Conservation (phyloP, 2,113 vertebrate genomes). For the Pangasianodon hypophthalmus region DNA sequence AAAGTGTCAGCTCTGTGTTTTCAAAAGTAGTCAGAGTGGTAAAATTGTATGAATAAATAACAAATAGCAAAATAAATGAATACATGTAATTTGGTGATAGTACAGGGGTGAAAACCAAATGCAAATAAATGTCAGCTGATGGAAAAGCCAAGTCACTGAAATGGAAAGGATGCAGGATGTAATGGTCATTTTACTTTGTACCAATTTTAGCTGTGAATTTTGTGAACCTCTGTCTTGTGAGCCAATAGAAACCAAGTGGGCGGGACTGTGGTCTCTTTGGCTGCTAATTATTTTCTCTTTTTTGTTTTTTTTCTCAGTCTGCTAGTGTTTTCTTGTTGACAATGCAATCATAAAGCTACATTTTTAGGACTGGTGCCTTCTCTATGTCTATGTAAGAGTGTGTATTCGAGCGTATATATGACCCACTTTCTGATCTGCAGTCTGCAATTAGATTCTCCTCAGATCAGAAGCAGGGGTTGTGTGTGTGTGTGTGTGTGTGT, state of each 20-base stretch:
- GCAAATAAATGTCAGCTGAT: background rate
- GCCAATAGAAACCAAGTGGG: background rate
- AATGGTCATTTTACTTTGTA: background rate
- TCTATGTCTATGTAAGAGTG: no score
- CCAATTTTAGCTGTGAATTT: background rate
- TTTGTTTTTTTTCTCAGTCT: background rate
- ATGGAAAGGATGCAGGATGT: background rate
- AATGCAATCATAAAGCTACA: background rate
- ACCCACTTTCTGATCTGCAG: conserved; percentile 1
- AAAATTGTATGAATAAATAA: no score
- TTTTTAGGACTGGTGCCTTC: background rate
- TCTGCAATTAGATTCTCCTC: background rate
- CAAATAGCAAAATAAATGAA: no score
- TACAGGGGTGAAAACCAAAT: background rate
- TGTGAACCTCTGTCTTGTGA: background rate
- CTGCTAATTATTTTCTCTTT: background rate
- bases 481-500: conserved; percentile 8
- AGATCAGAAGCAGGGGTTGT: background rate
- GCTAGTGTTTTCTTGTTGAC: background rate
- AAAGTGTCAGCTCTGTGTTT: background rate
- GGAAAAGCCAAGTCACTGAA: background rate
- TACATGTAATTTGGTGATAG: no score
- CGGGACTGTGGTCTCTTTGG: background rate
- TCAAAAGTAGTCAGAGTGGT: no score
- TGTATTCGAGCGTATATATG: background rate